Evolutionary conservation across 2,888 invertebrate genomes (phyloP).

Genomic region (Drosophila planitibia): DNA sequence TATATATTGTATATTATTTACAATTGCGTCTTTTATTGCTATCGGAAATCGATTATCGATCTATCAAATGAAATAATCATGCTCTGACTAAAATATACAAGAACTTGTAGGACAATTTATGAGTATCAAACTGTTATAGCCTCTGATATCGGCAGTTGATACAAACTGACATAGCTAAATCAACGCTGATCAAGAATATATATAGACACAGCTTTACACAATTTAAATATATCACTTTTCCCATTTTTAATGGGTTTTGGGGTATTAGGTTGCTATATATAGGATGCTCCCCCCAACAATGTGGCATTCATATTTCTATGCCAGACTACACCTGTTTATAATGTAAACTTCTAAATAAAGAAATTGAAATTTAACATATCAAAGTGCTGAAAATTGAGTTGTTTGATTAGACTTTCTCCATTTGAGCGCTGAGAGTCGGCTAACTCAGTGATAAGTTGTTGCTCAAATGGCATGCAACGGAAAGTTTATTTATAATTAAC

Average conservation of each 20-base stretch:
- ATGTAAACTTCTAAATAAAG: background rate
- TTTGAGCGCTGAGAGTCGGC: background rate
- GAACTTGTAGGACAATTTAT: background rate
- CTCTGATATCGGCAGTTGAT: background rate
- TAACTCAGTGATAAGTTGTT: constrained; percentile 3
- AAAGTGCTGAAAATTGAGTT: background rate
- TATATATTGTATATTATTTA: background rate
- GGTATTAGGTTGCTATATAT: background rate
- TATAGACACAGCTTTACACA: background rate
- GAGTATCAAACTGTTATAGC: background rate
- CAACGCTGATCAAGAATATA: background rate
- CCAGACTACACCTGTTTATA: constrained; percentile 1
- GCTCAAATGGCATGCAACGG: constrained; percentile 12
- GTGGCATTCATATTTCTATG: background rate
- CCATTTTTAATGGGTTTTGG: background rate
- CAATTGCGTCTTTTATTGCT: background rate
- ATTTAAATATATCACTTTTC: background rate
- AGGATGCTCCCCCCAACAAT: background rate
- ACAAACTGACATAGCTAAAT: background rate
- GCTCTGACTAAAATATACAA: background rate
- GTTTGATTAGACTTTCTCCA: background rate
- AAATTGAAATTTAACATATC: background rate
- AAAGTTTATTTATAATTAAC: constrained; percentile 67
- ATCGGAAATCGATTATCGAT: background rate
- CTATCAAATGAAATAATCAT: background rate